phyloP scores from a whole-genome alignment of 1,140 invertebrate genomes.

The Panagrolaimus sp. region DNA sequence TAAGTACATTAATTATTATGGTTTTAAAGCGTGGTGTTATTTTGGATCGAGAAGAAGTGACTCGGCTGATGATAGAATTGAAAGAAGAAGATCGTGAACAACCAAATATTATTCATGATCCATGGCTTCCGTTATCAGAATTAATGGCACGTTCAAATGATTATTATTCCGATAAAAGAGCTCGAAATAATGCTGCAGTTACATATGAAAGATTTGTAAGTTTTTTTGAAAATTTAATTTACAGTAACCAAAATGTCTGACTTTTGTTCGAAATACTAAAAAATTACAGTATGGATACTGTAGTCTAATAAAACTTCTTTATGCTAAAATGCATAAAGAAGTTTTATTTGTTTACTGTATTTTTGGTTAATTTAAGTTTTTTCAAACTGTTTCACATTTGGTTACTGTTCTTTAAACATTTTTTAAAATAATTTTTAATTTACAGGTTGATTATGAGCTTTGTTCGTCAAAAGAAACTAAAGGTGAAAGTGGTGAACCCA shows the following conservation, averaged over 20 bases:
- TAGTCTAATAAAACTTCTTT: too few species aligned
- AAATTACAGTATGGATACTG: too few species aligned
- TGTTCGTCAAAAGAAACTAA: neutral
- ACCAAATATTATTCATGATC: neutral
- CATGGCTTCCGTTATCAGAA: neutral
- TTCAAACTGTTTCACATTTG: too few species aligned
- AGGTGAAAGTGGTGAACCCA: too few species aligned
- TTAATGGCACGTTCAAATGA: neutral
- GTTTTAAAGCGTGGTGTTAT: neutral
- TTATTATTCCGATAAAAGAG: neutral
- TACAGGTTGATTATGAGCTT: slow-evolving; percentile 7
- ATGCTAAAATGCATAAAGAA: too few species aligned
- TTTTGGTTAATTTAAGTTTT: too few species aligned
- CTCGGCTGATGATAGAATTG: neutral
- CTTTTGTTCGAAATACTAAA: too few species aligned
- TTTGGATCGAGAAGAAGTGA: neutral
- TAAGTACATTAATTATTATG: neutral
- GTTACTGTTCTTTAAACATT: too few species aligned
- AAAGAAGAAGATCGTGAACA: slow-evolving; percentile 1
- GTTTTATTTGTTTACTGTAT: too few species aligned
- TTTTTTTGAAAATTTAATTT: neutral
- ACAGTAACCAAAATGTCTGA: too few species aligned
- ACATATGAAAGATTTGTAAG: slow-evolving; percentile 14
- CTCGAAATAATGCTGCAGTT: neutral
- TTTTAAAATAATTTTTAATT: neutral